These are phyloP conservation scores for Cephonodes hylas DNA, from an alignment of 2,888 invertebrate genomes.

Conservation along the genomic window DNA sequence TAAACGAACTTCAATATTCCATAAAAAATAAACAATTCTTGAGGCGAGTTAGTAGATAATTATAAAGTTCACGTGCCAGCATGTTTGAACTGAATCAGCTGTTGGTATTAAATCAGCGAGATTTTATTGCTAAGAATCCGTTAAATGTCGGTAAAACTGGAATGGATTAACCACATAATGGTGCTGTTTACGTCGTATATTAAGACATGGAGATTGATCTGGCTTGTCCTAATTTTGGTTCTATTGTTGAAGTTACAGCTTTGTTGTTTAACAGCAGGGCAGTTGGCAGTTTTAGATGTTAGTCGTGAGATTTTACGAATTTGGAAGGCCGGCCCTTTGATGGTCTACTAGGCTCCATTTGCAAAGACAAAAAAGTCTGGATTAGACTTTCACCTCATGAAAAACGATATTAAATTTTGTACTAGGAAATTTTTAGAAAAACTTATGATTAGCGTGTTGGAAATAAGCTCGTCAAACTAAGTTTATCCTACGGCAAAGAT, in stretches of 20 bases:
- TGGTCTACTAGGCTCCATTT: too few relatives aligned
- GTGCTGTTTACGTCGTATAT: conserved; percentile 34
- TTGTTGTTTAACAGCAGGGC: background rate
- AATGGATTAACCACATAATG: conserved; percentile 41
- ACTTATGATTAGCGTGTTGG: too few relatives aligned
- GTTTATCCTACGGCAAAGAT: too few relatives aligned
- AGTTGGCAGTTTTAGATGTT: background rate
- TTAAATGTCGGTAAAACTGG: conserved; percentile 42
- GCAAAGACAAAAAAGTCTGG: too few relatives aligned
- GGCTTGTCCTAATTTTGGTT: conserved; percentile 3
- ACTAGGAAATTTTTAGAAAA: too few relatives aligned
- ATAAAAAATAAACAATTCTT: background rate
- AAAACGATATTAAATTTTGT: too few relatives aligned
- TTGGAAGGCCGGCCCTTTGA: too few relatives aligned
- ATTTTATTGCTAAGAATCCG: conserved; percentile 50
- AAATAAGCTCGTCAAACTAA: too few relatives aligned
- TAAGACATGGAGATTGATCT: conserved; percentile 4
- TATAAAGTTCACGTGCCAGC: background rate
- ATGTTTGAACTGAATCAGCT: conserved; percentile 39
- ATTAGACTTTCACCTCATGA: too few relatives aligned
- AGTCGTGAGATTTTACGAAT: background rate
- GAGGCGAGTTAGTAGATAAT: background rate
- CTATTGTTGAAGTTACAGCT: conserved; percentile 6
- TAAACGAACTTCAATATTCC: too few relatives aligned
- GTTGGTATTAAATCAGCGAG: conserved; percentile 49